Conservation (phyloP, 2,113 vertebrate genomes). For the Aegotheles bennettii region DNA sequence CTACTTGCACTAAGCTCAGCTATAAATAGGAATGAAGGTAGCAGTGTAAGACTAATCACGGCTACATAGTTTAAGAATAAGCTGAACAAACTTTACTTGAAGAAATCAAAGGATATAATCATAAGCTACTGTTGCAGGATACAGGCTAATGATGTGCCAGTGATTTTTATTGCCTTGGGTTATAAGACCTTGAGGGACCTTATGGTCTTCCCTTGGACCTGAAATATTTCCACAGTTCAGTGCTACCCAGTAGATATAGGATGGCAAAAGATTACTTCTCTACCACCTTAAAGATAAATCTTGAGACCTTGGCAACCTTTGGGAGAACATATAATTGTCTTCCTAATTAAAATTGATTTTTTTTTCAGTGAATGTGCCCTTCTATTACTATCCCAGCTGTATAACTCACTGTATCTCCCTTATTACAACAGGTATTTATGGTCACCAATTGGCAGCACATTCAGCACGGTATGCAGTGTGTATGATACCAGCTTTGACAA, state of each 20-base stretch:
- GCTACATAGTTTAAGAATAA: background rate
- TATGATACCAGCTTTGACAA: background rate
- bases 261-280: constrained; percentile 52
- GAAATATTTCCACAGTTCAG: constrained; percentile 35
- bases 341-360: constrained; percentile 76
- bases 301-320: constrained; percentile 61
- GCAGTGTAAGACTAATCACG: background rate
- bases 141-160: constrained; percentile 42
- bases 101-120: constrained; percentile 28
- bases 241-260: constrained; percentile 14
- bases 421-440: constrained; percentile 62
- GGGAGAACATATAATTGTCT: constrained; percentile 69
- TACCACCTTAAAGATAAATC: constrained; percentile 68
- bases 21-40: background rate
- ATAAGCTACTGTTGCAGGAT: constrained; percentile 22
- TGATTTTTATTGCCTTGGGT: constrained; percentile 47
- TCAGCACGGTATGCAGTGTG: background rate
- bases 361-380: constrained; percentile 55
- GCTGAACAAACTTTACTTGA: background rate
- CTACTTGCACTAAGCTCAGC: background rate
- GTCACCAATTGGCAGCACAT: constrained; percentile 9
- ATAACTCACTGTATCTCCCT: constrained; percentile 40
- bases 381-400: constrained; percentile 39
- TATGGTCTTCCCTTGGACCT: constrained; percentile 20
- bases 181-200: constrained; percentile 44